Base-by-base conservation (phyloP, 2,797 vertebrate genomes). In the Sebastes vulpes region DNA sequence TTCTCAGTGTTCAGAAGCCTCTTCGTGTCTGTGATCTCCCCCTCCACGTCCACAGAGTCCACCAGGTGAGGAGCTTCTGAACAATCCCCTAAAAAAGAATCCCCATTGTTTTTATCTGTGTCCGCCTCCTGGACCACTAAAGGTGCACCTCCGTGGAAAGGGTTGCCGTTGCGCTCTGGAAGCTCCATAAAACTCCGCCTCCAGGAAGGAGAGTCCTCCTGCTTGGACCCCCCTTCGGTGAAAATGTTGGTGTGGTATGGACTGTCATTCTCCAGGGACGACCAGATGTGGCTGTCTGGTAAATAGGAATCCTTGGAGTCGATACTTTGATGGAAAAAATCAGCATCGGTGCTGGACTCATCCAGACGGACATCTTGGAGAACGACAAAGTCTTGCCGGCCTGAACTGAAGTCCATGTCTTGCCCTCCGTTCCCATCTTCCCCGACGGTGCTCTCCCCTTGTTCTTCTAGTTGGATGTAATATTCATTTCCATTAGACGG, bases 391-490 rank as follows among this genome's bases (percentile, higher is more conserved):
- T 97, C 96, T 78, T 92, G 94, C 46, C 90, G 94, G 2, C 89
- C 94, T 59, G 93, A 92, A 48, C 23, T 38, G 16, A 91, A 89
- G 76, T 92, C 93, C 53, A 87, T 71, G 42, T 96, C 90, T 26
- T 86, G 86, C 31, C 77, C 88, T 5, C 89, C 91, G 56, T 92
- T 90, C 68, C 92, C 93, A 77, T 96, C 95, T 3, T 95, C 96
- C 81, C 93, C 96, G 73, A 96, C 66, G 35, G 82, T 93, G 76
- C 92, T 96, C 72, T 97, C 95, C 11, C 96, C 94, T 84, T 97
- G 98, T 70, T 99, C 98, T 88, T 99, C 98, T 56, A 99, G 85
- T 8, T 98, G 98, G 82, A 99, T 99, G 77, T 97, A 99, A 87
- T 98, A 99, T 86, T 99, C 98, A 6, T 96, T 98, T 31, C 96